phyloP scores from a whole-genome alignment of 2,113 vertebrate genomes.

The Upupa epops region DNA sequence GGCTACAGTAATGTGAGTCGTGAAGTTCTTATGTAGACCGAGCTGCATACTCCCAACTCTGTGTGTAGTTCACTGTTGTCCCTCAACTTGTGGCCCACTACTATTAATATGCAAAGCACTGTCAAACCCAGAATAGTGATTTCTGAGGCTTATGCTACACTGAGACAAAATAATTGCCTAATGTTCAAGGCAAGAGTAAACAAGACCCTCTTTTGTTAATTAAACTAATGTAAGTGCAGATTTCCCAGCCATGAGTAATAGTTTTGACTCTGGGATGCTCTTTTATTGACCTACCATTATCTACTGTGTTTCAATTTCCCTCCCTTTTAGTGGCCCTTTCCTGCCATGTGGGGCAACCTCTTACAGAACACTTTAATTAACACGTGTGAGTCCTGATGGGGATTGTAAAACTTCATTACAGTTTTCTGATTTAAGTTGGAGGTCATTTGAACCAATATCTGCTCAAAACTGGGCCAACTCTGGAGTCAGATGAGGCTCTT shows the following conservation, averaged over 20 bases:
- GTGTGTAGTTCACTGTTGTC: background rate
- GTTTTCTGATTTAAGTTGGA: background rate
- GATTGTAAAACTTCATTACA: background rate
- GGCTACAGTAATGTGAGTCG: background rate
- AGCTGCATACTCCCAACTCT: background rate
- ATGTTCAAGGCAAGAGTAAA: background rate
- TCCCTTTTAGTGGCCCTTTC: background rate
- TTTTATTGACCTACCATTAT: background rate
- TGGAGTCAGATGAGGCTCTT: background rate
- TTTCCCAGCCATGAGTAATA: background rate
- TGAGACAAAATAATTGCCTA: background rate
- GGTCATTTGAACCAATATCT: background rate
- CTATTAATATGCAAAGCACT: background rate
- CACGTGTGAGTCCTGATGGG: background rate
- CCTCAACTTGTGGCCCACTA: background rate
- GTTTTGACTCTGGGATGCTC: background rate
- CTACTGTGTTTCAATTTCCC: background rate
- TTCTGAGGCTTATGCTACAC: background rate
- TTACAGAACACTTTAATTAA: background rate
- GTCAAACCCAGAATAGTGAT: background rate
- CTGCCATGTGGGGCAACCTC: background rate
- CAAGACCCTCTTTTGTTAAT: background rate
- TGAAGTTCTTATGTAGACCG: background rate
- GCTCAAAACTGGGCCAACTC: background rate
- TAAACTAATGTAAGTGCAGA: background rate